Evolutionary conservation across 1,140 invertebrate genomes (phyloP), one percentile per base, ranked within the genome.

Genomic region (Hylaeus anthracinus): DNA sequence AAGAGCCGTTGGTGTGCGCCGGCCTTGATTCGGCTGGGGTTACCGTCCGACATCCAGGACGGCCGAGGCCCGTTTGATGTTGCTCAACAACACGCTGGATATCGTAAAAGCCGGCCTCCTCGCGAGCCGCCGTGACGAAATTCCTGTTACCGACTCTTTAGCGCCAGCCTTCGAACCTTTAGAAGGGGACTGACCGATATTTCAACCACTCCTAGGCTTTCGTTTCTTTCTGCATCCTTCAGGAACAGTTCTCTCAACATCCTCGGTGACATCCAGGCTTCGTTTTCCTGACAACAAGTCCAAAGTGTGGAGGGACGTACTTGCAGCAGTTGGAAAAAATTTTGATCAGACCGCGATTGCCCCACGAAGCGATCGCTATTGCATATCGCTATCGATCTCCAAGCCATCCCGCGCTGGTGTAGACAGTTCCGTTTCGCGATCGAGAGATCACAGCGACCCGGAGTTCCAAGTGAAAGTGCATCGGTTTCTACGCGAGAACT

Each of bases 1-100:
- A 90, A 92, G 88, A 90, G 87, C 89, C 76, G 81, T 82, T 71
- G 84, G 66, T 75, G 84, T 78, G 63, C 65, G 75, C 60, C 86
- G 91, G 89, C 91, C 91, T 92, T 91, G 91, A 91, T 91, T 91
- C 86, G 76, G 71, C 71, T 73, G 91, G 90, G 91, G 90, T 92
- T 91, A 91, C 89, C 88, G 91, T 26, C 91, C 92, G 90, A 90
- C 82, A 92, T 93, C 88, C 87, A 89, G 90, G 90, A 89, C 89
- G 83, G 70, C 83, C 84, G 84, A 84, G 84, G 83, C 73, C 84
- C 85, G 84, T 86, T 87, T 84, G 82, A 72, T 61, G 77, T 91
- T 91, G 82, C 83, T 86, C 89, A 92, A 92, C 79, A 76, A 55
- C 78, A 51, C 61, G 45, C 66, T 86, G 76, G 79, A 86, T 88